phyloP scores from a whole-genome alignment of 2,113 vertebrate genomes.

The Pachypanchax playfairii region DNA sequence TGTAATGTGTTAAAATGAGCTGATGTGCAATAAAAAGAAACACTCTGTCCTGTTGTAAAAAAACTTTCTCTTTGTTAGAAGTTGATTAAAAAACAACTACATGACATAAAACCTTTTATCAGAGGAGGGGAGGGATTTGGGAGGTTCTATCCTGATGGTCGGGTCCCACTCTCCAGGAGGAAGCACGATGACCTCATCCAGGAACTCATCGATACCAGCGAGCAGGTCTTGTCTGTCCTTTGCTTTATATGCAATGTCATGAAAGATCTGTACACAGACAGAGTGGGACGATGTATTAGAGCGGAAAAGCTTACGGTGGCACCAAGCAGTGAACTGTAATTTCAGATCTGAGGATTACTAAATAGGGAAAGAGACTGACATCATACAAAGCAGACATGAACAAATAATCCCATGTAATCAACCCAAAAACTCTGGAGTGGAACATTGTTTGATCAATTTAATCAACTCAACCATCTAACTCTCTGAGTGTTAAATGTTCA shows the following conservation, averaged over 20 bases:
- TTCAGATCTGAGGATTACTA: constrained; percentile 9
- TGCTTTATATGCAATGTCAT: constrained; percentile 98
- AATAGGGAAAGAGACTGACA: neutral
- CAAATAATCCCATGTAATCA: constrained; percentile 15
- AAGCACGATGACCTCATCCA: constrained; percentile 98
- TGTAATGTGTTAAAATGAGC: too few relatives aligned
- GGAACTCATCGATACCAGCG: constrained; percentile 96
- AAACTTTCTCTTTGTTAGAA: neutral
- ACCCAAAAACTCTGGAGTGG: constrained; percentile 20
- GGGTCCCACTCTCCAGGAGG: constrained; percentile 99
- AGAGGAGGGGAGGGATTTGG: constrained; percentile 93
- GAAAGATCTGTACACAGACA: constrained; percentile 87
- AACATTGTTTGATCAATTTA: neutral
- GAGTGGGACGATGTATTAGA: constrained; percentile 14
- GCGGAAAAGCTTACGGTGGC: constrained; percentile 23
- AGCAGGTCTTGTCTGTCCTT: constrained; percentile 95
- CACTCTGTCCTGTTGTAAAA: too few relatives aligned
- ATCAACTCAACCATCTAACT: neutral
- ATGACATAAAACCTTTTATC: constrained; percentile 88
- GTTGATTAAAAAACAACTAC: neutral
- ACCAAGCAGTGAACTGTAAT: constrained; percentile 20
- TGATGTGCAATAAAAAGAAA: too few relatives aligned
- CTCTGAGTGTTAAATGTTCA: neutral
- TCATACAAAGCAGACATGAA: neutral
- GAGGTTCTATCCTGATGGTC: constrained; percentile 96